Conservation (phyloP, 2,888 invertebrate species). For the Xanthorhoe spadicearia region DNA sequence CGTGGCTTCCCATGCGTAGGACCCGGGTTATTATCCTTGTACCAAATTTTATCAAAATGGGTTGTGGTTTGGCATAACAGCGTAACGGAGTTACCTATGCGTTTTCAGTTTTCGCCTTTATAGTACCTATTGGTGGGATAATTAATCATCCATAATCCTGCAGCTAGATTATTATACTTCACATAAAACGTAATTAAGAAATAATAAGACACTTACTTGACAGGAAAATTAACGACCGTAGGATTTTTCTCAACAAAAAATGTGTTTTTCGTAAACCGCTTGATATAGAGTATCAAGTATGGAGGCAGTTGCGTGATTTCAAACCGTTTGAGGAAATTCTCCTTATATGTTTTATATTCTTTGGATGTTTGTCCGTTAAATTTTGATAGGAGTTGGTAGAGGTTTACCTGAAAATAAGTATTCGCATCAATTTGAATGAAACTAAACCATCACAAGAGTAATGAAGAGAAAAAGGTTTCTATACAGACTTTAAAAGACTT, state of each 20-base stretch:
- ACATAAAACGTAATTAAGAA: background rate
- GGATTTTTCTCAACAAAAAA: constrained; percentile 99
- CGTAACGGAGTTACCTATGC: too few relatives aligned
- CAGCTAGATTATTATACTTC: background rate
- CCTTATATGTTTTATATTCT: constrained; percentile 99
- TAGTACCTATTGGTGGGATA: too few relatives aligned
- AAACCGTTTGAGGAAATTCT: constrained; percentile 98
- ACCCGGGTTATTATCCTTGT: too few relatives aligned
- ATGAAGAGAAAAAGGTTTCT: background rate
- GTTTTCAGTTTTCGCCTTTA: too few relatives aligned
- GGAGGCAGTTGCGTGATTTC: constrained; percentile 97
- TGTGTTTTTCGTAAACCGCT: constrained; percentile 99
- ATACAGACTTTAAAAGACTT: too few relatives aligned
- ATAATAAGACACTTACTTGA: constrained; percentile 90
- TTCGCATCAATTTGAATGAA: too few relatives aligned
- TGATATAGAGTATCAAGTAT: constrained; percentile 97
- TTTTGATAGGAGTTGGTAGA: constrained; percentile 96
- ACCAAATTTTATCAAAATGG: too few relatives aligned
- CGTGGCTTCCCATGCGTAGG: too few relatives aligned
- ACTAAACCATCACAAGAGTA: too few relatives aligned
- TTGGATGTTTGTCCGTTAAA: constrained; percentile 98
- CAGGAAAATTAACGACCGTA: constrained; percentile 99
- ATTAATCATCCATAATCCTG: too few relatives aligned
- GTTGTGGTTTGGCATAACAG: too few relatives aligned
- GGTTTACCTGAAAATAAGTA: constrained; percentile 89